These are phyloP conservation scores for Melikaiella ostensackeni DNA, from an alignment of 2,888 invertebrate species.

Conservation along the genomic window DNA sequence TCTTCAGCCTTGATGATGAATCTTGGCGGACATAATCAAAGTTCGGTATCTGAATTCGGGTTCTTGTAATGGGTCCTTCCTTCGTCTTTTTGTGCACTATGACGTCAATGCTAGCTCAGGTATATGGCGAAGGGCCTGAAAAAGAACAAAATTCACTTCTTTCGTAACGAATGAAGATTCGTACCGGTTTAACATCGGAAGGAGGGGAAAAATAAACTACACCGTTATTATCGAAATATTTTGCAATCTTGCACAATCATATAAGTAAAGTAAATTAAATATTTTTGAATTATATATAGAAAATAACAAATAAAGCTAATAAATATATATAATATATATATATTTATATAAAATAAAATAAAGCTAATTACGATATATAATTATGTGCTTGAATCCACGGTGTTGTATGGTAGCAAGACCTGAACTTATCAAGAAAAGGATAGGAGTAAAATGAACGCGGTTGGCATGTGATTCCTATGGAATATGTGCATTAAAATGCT, in stretches of 20 bases:
- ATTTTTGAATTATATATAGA: no score
- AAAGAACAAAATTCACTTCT: conserved; percentile 25
- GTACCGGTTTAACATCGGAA: not conserved
- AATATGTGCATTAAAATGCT: no score
- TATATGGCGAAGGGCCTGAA: not conserved
- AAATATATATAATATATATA: no score
- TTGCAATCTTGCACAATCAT: not conserved
- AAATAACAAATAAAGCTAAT: no score
- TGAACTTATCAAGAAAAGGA: no score
- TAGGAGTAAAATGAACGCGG: no score
- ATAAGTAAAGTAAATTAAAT: no score
- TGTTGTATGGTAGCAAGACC: no score
- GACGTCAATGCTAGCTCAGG: conserved; percentile 43
- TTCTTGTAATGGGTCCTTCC: conserved; percentile 39
- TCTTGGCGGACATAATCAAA: conserved; percentile 44
- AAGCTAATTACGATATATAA: no score
- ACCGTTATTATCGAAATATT: not conserved
- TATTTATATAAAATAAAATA: no score
- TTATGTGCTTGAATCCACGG: no score
- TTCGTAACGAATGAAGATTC: not conserved
- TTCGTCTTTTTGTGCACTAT: conserved; percentile 48
- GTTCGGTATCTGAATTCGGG: conserved; percentile 12
- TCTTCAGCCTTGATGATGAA: conserved; percentile 49
- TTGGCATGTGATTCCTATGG: no score
- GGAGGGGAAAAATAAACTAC: not conserved